Evolutionary conservation across 2,113 vertebrate genomes (phyloP), one percentile per base, ranked within the genome.

Genomic region (Cryptotis parvus): DNA sequence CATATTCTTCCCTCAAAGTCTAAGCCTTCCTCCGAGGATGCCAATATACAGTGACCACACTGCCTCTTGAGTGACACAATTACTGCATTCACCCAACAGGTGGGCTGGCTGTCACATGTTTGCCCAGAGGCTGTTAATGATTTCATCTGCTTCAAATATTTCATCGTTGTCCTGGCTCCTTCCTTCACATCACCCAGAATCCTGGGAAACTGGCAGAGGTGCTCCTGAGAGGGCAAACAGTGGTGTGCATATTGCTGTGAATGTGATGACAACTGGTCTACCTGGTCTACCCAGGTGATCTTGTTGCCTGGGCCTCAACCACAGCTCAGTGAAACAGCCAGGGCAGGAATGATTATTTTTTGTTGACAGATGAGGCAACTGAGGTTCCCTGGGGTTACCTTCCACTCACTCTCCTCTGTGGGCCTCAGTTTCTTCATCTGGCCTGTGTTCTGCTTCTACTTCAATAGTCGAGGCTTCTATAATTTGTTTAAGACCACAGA

Each of bases 311-410:
- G 41, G 49, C 8, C 37, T 43, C 83, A 82, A 55, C 90, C 75
- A 5, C 52, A 84, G 78, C 75, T 72, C 9, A 4, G 65, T 68
- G 52, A 91, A 68, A 78, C 58, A 9, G 43, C 52, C 52, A 66
- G 70, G 74, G n/a, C 31, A 68, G 33, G 39, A 65, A 35, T 83
- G 84, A 85, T 88, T 72, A 68, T 4, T 61, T 86, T 14, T 58
- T 96, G 85, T 94, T 96, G 72, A 73, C n/a, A 69, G 63, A 74
- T 94, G 90, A 91, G 79, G 90, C 80, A 90, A 93, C 61, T 73
- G 55, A 88, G 76, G 75, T 90, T 91, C 85, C 8, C 24, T 76
- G 70, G 68, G 81, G 74, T 90, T 69, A 63, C 14, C 15, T 52
- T 12, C 18, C n/a, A 16, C 49, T 58, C 66, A 29, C 75, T 78